Base-by-base conservation (phyloP, 2,113 vertebrate species). In the Callipepla californica region DNA sequence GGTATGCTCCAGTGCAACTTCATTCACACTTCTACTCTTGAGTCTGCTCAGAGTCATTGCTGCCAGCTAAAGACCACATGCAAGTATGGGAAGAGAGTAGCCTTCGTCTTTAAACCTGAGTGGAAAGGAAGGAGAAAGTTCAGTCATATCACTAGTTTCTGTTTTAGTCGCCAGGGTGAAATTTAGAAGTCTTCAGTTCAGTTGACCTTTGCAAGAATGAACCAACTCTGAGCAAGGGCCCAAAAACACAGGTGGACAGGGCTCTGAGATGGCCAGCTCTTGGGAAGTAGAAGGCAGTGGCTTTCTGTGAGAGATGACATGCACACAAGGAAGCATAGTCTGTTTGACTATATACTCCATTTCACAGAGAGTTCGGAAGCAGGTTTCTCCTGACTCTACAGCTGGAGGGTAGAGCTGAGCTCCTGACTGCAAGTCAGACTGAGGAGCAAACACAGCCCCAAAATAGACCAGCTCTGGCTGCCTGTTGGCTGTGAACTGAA, bases 391-490 rank as follows among this genome's bases (percentile, higher is more conserved):
- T 73, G 36, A 58, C 61, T 84, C 32, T 26, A 80, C 72, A 94
- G 11, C 15, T 79, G 30, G 51, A 77, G 5, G 55, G 68, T 63
- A 94, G 73, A 91, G 75, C 57, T 73, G 77, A 70, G 8, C 86
- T 25, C 10, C 62, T 65, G 51, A 67, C 36, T 86, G 40, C 34
- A 48, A 76, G 81, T 74, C 70, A 90, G 47, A 95, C 79, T 57
- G 57, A n/a, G 67, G 66, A 67, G 75, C n/a, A 91, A 94, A 89
- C 88, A 90, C 21, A 85, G 50, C 66, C 57, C 81, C 84, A 63
- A 95, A 95, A 93, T 32, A 95, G 93, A 94, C 36, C 6, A 59
- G 81, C 63, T 95, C 78, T 61, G 67, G 85, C 82, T 89, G 85
- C 40, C 88, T 90, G 30, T 68, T 85, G 66, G 82, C 83, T 84